phyloP scores from a whole-genome alignment of 2,113 vertebrate genomes.

The Eira barbara region DNA sequence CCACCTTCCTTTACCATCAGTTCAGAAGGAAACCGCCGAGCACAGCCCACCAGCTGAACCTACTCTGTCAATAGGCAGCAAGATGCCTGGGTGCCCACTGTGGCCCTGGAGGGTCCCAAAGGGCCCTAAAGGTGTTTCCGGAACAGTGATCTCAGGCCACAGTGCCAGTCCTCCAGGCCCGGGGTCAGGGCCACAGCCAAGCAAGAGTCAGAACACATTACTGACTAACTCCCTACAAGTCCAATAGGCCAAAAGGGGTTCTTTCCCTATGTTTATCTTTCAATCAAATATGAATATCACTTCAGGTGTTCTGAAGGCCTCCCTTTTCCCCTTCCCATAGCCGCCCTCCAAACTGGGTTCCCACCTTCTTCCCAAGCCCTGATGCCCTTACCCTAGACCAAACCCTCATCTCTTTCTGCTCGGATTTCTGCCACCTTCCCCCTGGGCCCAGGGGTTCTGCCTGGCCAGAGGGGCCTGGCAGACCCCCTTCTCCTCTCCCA shows the following conservation, averaged over 20 bases:
- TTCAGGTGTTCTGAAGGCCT: not conserved
- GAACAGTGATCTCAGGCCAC: not conserved
- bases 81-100: rapidly evolving
- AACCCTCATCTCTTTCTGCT: not conserved
- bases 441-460: not conserved
- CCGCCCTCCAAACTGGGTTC: not conserved
- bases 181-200: not conserved
- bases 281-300: constrained; percentile 16
- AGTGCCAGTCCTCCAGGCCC: not conserved
- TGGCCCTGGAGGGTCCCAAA: not conserved
- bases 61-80: not conserved
- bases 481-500: not conserved
- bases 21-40: not conserved
- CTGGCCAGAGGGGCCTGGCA: not conserved
- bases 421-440: not conserved
- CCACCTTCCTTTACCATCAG: not conserved
- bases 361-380: not conserved
- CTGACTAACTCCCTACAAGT: constrained; percentile 26
- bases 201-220: not conserved
- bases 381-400: not conserved
- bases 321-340: not conserved
- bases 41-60: not conserved
- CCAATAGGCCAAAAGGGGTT: not conserved
- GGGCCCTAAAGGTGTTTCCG: not conserved
- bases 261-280: constrained; percentile 28